Evolutionary conservation across 2,888 invertebrate species (phyloP).

Genomic region (Drosophila glabriapex): DNA sequence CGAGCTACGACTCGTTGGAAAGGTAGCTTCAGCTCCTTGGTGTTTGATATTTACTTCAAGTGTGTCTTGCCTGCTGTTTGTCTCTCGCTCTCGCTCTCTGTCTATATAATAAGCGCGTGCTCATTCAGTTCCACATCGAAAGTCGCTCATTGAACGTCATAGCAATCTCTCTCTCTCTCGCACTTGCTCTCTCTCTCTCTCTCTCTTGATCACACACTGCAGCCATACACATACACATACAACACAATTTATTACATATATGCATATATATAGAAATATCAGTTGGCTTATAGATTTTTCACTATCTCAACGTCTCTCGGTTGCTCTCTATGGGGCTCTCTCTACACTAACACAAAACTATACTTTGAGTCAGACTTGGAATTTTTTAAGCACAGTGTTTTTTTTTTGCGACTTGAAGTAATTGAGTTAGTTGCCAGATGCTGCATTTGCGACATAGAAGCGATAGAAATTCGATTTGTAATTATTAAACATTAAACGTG

Average conservation of each 20-base stretch:
- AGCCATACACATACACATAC: constrained; percentile 42
- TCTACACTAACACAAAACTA: constrained; percentile 68
- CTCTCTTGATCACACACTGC: constrained; percentile 17
- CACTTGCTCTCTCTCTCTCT: neutral
- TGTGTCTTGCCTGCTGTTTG: constrained; percentile 43
- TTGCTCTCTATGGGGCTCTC: constrained; percentile 38
- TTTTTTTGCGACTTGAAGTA: constrained; percentile 7
- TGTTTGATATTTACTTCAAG: constrained; percentile 82
- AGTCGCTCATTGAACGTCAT: constrained; percentile 45
- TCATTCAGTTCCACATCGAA: constrained; percentile 16
- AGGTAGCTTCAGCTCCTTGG: constrained; percentile 74
- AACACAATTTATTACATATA: constrained; percentile 10
- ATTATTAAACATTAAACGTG: constrained; percentile 39
- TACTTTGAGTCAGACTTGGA: constrained; percentile 68
- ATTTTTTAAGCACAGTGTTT: constrained; percentile 58
- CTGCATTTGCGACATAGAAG: constrained; percentile 62
- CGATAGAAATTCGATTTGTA: constrained; percentile 70
- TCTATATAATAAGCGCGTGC: constrained; percentile 7
- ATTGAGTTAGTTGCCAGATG: constrained; percentile 50
- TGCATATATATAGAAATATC: constrained; percentile 10
- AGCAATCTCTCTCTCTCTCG: neutral
- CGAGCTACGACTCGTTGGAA: constrained; percentile 26
- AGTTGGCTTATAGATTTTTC: constrained; percentile 39
- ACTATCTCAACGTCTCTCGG: constrained; percentile 21
- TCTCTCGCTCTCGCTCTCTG: constrained; percentile 25